Conservation (phyloP, 2,888 invertebrate genomes). For the Thera obeliscata region DNA sequence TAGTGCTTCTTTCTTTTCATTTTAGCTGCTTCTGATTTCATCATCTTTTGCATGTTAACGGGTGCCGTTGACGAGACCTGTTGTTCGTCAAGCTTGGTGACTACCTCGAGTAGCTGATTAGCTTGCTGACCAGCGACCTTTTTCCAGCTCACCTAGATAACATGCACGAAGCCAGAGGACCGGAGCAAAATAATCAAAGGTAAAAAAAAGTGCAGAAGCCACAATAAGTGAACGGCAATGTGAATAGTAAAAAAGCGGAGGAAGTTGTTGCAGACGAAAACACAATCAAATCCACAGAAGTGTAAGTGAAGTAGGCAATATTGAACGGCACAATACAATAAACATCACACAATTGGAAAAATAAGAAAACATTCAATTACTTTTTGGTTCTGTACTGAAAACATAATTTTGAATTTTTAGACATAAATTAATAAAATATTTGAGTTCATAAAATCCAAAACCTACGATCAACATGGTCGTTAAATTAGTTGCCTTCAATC, state of each 20-base stretch:
- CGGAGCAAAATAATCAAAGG: conserved; percentile 40
- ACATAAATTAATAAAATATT: neutral
- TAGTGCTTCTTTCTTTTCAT: conserved; percentile 89
- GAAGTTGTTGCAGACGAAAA: conserved; percentile 59
- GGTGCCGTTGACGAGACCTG: conserved; percentile 77
- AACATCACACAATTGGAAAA: conserved; percentile 68
- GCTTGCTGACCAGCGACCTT: conserved; percentile 86
- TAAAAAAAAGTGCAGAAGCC: conserved; percentile 48
- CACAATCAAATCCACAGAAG: conserved; percentile 68
- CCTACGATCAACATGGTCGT: neutral
- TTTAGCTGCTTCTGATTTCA: conserved; percentile 85
- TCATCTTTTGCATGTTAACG: conserved; percentile 67
- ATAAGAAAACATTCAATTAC: conserved; percentile 26
- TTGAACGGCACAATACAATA: conserved; percentile 73
- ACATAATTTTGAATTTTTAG: neutral
- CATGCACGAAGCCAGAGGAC: conserved; percentile 51
- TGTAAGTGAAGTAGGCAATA: conserved; percentile 42
- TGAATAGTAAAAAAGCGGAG: conserved; percentile 32
- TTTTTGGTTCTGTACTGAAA: conserved; percentile 18
- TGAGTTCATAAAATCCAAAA: neutral
- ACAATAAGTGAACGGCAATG: conserved; percentile 62
- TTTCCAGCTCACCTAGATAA: conserved; percentile 85
- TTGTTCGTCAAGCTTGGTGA: conserved; percentile 87
- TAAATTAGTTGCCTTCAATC: neutral
- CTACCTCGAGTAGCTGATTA: conserved; percentile 87